Conservation (phyloP, 1,140 invertebrate genomes). For the Steinernema khuongi region DNA sequence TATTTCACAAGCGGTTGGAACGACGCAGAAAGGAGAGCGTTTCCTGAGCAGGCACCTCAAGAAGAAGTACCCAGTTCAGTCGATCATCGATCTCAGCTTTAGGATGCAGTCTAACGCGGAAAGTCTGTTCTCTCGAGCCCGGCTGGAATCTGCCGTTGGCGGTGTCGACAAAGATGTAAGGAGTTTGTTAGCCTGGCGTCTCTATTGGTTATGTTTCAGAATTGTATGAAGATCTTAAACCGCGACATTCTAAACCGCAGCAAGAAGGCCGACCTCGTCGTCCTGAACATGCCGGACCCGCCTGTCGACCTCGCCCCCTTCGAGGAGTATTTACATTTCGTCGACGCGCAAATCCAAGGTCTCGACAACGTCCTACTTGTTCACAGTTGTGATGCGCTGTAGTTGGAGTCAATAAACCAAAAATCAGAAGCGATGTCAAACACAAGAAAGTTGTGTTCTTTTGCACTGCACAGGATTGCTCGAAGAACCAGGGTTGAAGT, state of each 20-base stretch:
- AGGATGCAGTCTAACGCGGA: background rate
- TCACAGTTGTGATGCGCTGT: background rate
- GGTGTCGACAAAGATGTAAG: background rate
- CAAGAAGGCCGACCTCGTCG: background rate
- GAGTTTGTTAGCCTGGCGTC: background rate
- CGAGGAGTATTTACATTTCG: slow-evolving; percentile 5
- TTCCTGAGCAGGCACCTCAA: background rate
- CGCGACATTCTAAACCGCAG: background rate
- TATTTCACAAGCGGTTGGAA: background rate
- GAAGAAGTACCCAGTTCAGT: background rate
- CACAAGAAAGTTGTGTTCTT: background rate
- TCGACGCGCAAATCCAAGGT: slow-evolving; percentile 2
- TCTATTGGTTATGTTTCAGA: background rate
- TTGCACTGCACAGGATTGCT: background rate
- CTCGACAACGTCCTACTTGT: slow-evolving; percentile 2
- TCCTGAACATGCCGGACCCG: background rate
- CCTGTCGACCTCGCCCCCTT: background rate
- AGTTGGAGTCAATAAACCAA: slow-evolving; percentile 1
- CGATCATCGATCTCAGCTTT: background rate
- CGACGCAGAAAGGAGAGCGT: background rate
- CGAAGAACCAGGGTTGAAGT: background rate
- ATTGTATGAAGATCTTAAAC: background rate
- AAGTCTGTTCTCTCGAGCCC: background rate
- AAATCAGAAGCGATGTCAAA: background rate
- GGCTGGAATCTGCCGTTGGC: background rate